Conservation (phyloP, 2,113 vertebrate species). For the Crocuta crocuta region DNA sequence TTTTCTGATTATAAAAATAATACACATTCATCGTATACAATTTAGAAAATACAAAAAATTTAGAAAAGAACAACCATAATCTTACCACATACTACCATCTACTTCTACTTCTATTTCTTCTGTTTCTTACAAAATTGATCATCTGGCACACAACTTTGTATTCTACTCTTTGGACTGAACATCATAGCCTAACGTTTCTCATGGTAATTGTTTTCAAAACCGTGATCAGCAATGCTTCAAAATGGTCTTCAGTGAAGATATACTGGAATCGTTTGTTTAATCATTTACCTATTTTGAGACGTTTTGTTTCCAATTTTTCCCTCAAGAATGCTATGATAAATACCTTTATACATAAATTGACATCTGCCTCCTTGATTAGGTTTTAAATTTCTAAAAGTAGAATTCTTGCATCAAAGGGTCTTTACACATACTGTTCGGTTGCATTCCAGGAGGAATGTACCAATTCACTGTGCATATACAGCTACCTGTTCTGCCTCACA, state of each 20-base stretch:
- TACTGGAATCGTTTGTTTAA: neutral
- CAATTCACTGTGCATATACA: neutral
- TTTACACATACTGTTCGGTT: neutral
- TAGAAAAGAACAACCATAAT: neutral
- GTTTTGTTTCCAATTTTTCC: neutral
- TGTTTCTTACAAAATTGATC: constrained; percentile 19
- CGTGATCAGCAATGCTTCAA: neutral
- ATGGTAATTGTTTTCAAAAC: neutral
- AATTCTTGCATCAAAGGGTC: neutral
- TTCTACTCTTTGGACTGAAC: neutral
- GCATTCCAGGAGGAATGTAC: neutral
- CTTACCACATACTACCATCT: neutral
- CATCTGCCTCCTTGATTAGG: neutral
- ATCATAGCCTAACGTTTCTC: neutral
- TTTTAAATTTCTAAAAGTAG: constrained; percentile 30
- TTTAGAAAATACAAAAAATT: neutral
- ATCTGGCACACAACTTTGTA: neutral
- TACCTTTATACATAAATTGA: neutral
- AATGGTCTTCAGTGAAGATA: neutral
- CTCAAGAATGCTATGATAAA: neutral
- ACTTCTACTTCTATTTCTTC: neutral
- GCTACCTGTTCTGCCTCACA: neutral
- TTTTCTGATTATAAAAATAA: constrained; percentile 9
- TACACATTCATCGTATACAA: neutral
- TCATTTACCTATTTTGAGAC: neutral